Evolutionary conservation across 2,888 invertebrate species (phyloP).

Genomic region (Rhingia campestris): DNA sequence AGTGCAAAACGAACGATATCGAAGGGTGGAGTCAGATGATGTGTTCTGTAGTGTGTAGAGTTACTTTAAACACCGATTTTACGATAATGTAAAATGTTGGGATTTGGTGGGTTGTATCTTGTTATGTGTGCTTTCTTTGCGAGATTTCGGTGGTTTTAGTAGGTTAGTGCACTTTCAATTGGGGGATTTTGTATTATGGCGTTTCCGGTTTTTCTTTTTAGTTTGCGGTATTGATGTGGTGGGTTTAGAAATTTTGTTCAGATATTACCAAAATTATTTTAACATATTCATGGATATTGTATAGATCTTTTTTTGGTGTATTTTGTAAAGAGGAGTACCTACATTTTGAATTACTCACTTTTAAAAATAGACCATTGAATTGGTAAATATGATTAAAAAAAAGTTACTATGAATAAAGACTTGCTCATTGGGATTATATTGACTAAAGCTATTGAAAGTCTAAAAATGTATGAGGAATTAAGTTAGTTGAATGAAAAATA

Average conservation of each 20-base stretch:
- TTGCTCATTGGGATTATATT: too few species aligned
- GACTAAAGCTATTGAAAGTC: too few species aligned
- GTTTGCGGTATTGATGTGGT: constrained; percentile 13
- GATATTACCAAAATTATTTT: constrained; percentile 69
- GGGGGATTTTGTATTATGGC: constrained; percentile 20
- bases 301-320: neutral
- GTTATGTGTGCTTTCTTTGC: neutral
- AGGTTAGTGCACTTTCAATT: constrained; percentile 17
- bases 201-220: constrained; percentile 34
- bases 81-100: constrained; percentile 51
- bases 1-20: constrained; percentile 53
- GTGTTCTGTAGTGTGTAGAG: constrained; percentile 8
- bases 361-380: constrained; percentile 51
- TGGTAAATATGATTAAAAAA: constrained; percentile 48
- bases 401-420: too few species aligned
- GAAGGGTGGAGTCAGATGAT: constrained; percentile 10
- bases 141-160: neutral
- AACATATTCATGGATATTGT: constrained; percentile 36
- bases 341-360: constrained; percentile 25
- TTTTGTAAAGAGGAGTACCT: constrained; percentile 20
- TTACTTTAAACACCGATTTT: constrained; percentile 66
- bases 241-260: neutral
- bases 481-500: too few species aligned
- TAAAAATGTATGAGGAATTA: too few species aligned
- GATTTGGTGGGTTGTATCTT: neutral